Percentiles rank a stretch among this genome's conserved stretches.
These are phyloP conservation scores for Mylabris phalerata DNA, from an alignment of 1,140 invertebrate genomes.

Conservation along the genomic window DNA sequence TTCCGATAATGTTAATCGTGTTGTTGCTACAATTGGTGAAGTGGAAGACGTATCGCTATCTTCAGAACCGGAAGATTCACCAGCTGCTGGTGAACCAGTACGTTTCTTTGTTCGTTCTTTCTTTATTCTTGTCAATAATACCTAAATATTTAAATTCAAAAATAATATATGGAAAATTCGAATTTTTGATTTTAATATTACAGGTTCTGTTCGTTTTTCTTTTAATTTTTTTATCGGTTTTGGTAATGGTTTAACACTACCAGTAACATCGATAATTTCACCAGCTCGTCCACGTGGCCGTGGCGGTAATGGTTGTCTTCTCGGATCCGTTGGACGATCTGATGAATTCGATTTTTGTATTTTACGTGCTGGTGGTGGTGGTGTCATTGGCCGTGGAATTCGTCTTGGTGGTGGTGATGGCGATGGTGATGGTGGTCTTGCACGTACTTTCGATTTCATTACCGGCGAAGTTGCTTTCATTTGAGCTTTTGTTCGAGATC, in stretches of 20 bases:
- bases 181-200: conserved; percentile 2
- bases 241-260: conserved; percentile 12
- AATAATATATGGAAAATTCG: no score
- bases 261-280: conserved; percentile 33
- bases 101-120: conserved; percentile 35
- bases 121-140: conserved; percentile 37
- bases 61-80: conserved; percentile 43
- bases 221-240: conserved; percentile 21
- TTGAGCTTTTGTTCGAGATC: conserved; percentile 26
- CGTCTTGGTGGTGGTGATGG: conserved; percentile 38
- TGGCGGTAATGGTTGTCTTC: conserved; percentile 37
- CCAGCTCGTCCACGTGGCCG: conserved; percentile 33
- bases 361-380: conserved; percentile 43
- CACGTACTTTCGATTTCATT: conserved; percentile 22
- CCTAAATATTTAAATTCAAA: conserved; percentile 19
- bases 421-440: conserved; percentile 34
- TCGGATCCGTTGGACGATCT: conserved; percentile 40
- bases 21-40: conserved; percentile 40
- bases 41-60: conserved; percentile 37
- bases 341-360: conserved; percentile 45
- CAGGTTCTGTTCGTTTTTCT: conserved; percentile 22
- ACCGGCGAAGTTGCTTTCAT: conserved; percentile 24
- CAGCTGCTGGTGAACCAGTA: conserved; percentile 30
- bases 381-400: conserved; percentile 44
- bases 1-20: conserved; percentile 64